Evolutionary conservation across 2,888 invertebrate species (phyloP), one percentile per base, ranked within the genome.

Genomic region (Mycalesis mineus): DNA sequence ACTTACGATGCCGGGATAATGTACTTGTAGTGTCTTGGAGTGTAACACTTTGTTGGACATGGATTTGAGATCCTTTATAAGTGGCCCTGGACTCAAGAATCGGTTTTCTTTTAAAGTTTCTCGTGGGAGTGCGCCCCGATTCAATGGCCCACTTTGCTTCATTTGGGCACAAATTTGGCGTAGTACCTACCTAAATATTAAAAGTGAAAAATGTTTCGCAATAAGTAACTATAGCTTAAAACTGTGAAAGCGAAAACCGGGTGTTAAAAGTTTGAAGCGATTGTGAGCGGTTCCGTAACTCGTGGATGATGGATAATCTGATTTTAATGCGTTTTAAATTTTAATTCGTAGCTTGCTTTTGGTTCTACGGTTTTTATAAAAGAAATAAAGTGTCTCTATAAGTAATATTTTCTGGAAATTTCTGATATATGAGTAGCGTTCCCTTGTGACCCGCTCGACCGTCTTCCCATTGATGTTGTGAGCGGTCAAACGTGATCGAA

Each of bases 51-150:
- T 57, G 53, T 60, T 53, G 60, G 53, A 50, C 44, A 57, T 50
- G 57, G 60, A 54, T 57, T 54, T 50, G 53, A 53, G 57, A 60
- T 60, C 60, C 57, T 60, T 60, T 60, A 54, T 57, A 57, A 60
- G 60, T 60, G 60, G 53, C 40, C 47, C 51, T 47, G 60, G 40
- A 54, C 57, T 60, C 17, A 50, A 60, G 60, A 54, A 53, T 54
- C 60, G 45, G 49, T 53, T 60, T 57, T 60, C 60, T 60, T 60
- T 60, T 54, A 60, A 60, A 56, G 50, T 56, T 60, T 37, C 52
- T 41, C 28, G 7, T 45, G 53, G 36, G 57, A 57, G 60, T 54
- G 57, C 49, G 49, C 52, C 51, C 33, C 59, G 37, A 52, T 33
- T 60, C 57, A 47, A 57, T 50, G 57, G 50, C 53, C 48, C 40